A percentile compares a stretch with the other conserved stretches of the same genome.
Evolutionary conservation across 2,797 vertebrate genomes (phyloP).

Genomic region (Cossypha caffra): DNA sequence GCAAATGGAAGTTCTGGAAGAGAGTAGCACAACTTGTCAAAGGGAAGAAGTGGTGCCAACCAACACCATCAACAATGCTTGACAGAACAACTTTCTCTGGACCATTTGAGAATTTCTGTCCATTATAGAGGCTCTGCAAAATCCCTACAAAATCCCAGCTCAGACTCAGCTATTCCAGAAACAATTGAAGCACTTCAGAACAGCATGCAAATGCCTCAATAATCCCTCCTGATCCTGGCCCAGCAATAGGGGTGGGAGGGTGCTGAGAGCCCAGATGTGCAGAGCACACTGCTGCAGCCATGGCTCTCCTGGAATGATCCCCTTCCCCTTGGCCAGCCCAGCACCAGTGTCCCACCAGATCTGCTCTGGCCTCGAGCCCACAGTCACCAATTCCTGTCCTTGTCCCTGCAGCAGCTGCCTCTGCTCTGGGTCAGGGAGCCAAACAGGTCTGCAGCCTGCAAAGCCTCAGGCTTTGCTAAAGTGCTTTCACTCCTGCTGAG

Average conservation of each 20-base stretch:
- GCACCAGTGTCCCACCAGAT: background rate
- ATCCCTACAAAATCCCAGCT: background rate
- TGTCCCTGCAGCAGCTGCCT: background rate
- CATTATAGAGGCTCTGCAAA: constrained; percentile 9
- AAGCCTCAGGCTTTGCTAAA: background rate
- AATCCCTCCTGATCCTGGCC: background rate
- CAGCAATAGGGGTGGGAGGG: background rate
- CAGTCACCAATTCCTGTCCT: background rate
- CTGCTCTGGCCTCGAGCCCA: background rate
- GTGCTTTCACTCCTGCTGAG: background rate
- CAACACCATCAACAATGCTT: background rate
- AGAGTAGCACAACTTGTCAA: background rate
- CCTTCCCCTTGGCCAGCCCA: background rate
- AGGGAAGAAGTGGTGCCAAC: background rate
- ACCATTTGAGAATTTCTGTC: background rate
- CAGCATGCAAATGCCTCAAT: background rate
- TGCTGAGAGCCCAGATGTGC: background rate
- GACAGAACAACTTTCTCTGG: background rate
- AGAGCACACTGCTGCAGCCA: background rate
- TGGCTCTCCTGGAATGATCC: background rate
- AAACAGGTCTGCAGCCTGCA: background rate
- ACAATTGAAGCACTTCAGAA: background rate
- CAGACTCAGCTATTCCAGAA: background rate
- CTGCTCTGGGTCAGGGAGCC: background rate
- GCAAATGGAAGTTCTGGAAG: constrained; percentile 39